Base-by-base conservation (phyloP, 2,797 vertebrate species). In the Centroberyx gerrardi region DNA sequence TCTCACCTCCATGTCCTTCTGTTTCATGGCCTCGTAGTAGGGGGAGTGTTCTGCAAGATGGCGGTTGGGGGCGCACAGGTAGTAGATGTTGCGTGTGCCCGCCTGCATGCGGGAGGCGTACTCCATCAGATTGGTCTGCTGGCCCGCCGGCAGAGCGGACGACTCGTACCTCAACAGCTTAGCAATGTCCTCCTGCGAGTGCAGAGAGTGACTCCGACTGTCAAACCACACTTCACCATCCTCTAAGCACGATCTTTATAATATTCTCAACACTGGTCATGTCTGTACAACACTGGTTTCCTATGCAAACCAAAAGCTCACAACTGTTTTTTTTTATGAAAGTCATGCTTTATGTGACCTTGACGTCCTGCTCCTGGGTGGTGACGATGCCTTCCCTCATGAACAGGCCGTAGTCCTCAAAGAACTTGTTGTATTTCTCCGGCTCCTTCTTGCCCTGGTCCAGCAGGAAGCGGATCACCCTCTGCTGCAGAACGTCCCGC, bases 11-110 rank as follows among this genome's bases (percentile, higher is more conserved):
- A 91, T 97, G 72, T 98, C 95, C 65, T 99, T 99, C 92, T 96
- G 95, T 81, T 97, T 98, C 97, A 98, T 98, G 90, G 98, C 98
- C 90, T 99, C 98, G 0, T 94, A 99, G 94, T 99, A 99, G 0
- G 98, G 97, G 0, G 98, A 99, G 78, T 97, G 96, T 86, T 99
- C 96, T 0, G 97, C 98, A 31, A 99, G 95, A 74, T 98, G 96
- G 5, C 98, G 95, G 92, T 90, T 99, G 75, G 98, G 98, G 0
- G 96, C 92, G 0, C 97, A 99, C 83, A 99, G 92, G 92, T 99
- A 99, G 89, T 98, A 96, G 94, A 99, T 98, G 94, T 96, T 98
- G 48, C 98, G 96, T 0, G 95, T 96, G 33, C 98, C 98, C 0
- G 97, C 94, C 87, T 94, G 95, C 98, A 99, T 99, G 76, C 97